These are phyloP conservation scores for Sarcophaga rosellei DNA, from an alignment of 2,888 invertebrate genomes.

Conservation along the genomic window DNA sequence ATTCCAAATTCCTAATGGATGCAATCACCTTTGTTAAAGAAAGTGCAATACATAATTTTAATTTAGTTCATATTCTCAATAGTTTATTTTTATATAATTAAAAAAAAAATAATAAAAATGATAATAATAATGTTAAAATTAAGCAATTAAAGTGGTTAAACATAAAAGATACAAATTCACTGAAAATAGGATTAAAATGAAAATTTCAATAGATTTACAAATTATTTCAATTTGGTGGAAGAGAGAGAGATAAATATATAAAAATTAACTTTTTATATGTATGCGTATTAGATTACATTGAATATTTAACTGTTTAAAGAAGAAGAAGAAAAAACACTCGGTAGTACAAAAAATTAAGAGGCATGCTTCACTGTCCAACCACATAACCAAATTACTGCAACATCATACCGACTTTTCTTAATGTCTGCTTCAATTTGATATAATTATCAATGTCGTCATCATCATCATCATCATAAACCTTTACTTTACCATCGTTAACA, in stretches of 20 bases:
- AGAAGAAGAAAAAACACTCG: conserved; percentile 39
- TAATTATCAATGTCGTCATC: background rate
- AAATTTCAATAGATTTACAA: background rate
- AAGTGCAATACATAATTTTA: too few relatives aligned
- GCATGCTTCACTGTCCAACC: conserved; percentile 62
- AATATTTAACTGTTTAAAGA: conserved; percentile 39
- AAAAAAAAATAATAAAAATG: conserved; percentile 17
- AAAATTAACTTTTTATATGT: conserved; percentile 16
- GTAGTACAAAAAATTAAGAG: conserved; percentile 58
- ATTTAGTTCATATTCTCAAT: conserved; percentile 34
- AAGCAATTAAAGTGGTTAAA: conserved; percentile 58
- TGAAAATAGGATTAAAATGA: conserved; percentile 35
- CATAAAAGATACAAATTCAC: conserved; percentile 40
- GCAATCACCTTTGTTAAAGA: too few relatives aligned
- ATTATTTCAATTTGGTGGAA: conserved; percentile 26
- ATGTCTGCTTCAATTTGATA: conserved; percentile 43
- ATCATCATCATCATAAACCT: conserved; percentile 14
- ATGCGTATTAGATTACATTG: background rate
- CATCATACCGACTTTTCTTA: conserved; percentile 39
- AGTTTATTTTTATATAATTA: conserved; percentile 51
- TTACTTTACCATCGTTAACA: conserved; percentile 21
- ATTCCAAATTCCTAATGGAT: too few relatives aligned
- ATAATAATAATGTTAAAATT: conserved; percentile 50
- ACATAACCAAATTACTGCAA: conserved; percentile 64
- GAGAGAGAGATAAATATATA: background rate